Evolutionary conservation across 2,797 vertebrate genomes (phyloP).

Genomic region (Sebastes flavidus): DNA sequence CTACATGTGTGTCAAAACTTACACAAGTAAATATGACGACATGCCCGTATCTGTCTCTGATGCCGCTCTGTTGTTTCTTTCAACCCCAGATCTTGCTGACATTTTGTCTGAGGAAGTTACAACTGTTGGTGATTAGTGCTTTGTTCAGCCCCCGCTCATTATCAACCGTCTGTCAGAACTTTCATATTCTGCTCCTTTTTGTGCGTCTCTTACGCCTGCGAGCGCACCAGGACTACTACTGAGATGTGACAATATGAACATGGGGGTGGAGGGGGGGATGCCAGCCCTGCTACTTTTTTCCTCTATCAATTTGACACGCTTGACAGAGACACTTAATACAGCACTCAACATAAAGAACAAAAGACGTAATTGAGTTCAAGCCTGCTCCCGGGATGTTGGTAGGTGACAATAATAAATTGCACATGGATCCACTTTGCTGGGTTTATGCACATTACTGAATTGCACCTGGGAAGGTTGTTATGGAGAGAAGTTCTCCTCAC

Average conservation of each 20-base stretch:
- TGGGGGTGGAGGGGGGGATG: neutral
- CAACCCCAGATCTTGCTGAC: constrained; percentile 23
- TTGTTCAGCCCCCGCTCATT: constrained; percentile 49
- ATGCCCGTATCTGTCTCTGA: neutral
- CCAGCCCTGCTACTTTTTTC: constrained; percentile 13
- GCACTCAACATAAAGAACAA: constrained; percentile 66
- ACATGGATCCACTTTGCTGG: constrained; percentile 64
- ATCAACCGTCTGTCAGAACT: constrained; percentile 48
- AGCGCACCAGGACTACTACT: neutral
- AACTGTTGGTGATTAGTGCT: constrained; percentile 53
- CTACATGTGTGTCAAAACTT: constrained; percentile 24
- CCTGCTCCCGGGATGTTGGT: constrained; percentile 56
- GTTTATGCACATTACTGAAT: constrained; percentile 57
- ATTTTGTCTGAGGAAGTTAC: constrained; percentile 34
- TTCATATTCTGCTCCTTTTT: constrained; percentile 30
- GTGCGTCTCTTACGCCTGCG: constrained; percentile 5
- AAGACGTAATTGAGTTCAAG: constrained; percentile 65
- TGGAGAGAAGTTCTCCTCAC: constrained; percentile 43
- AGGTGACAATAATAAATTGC: constrained; percentile 74
- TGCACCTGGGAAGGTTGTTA: constrained; percentile 70
- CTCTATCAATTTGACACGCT: constrained; percentile 56
- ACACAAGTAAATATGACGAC: constrained; percentile 20
- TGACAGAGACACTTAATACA: constrained; percentile 67
- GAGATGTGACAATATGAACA: constrained; percentile 22
- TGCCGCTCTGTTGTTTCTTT: constrained; percentile 1